Evolutionary conservation across 1,140 invertebrate genomes (phyloP).

Genomic region (Aleiodes sp.): DNA sequence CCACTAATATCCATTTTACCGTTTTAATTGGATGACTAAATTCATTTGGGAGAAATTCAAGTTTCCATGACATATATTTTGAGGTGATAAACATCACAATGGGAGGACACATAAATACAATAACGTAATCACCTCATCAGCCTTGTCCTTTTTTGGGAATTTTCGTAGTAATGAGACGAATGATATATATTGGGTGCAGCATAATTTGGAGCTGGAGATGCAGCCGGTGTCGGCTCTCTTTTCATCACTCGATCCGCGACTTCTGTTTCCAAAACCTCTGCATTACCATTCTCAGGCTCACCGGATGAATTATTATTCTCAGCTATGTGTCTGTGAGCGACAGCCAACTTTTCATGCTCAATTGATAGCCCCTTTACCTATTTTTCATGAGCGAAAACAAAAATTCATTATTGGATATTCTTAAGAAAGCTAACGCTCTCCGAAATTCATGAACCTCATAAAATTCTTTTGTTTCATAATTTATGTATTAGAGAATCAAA

Average conservation of each 20-base stretch:
- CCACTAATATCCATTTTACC: no score
- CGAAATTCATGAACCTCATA: no score
- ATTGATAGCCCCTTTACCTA: constrained; percentile 83
- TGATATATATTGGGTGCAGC: constrained; percentile 53
- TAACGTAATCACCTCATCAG: constrained; percentile 59
- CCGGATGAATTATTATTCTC: constrained; percentile 59
- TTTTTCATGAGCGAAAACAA: background rate
- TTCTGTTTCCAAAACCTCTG: constrained; percentile 34
- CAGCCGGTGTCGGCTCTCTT: constrained; percentile 62
- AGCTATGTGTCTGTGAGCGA: constrained; percentile 71
- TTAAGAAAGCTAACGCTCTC: no score
- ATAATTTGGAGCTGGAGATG: constrained; percentile 61
- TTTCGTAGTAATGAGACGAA: constrained; percentile 61
- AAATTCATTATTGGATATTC: background rate
- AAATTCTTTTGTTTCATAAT: no score
- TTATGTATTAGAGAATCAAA: no score
- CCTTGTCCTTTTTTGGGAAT: constrained; percentile 62
- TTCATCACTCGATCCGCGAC: constrained; percentile 51
- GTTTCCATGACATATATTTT: background rate
- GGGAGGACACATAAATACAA: no score
- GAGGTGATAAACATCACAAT: background rate
- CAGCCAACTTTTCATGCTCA: constrained; percentile 78
- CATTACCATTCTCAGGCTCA: constrained; percentile 39
- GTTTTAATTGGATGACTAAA: no score
- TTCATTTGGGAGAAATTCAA: no score